Evolutionary conservation across 2,888 invertebrate species (phyloP).

Genomic region (Villa cingulata): DNA sequence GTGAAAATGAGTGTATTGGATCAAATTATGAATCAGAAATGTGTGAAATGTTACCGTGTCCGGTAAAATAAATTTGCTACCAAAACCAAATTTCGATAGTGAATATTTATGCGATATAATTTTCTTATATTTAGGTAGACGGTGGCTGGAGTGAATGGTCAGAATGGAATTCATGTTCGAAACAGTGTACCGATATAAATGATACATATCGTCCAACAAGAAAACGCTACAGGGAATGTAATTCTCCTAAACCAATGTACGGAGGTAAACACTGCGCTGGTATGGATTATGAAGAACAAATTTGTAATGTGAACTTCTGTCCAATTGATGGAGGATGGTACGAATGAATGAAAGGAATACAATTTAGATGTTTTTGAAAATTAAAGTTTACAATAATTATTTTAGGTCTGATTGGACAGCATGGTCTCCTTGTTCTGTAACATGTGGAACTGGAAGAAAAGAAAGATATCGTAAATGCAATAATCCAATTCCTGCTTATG

Average conservation of each 20-base stretch:
- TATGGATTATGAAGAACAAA: constrained; percentile 27
- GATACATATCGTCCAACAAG: constrained; percentile 24
- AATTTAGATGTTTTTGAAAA: background rate
- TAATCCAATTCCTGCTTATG: constrained; percentile 28
- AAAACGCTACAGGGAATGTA: constrained; percentile 32
- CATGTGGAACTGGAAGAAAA: constrained; percentile 29
- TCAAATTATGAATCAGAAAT: constrained; percentile 6
- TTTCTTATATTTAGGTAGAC: constrained; percentile 18
- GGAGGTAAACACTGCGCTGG: constrained; percentile 35
- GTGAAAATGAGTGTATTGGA: constrained; percentile 7
- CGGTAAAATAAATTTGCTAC: constrained; percentile 2
- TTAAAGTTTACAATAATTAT: background rate
- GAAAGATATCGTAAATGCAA: constrained; percentile 25
- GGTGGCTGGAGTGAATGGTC: constrained; percentile 36
- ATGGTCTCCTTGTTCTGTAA: constrained; percentile 29
- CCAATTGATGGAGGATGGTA: constrained; percentile 35
- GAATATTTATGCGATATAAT: background rate
- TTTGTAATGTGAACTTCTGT: constrained; percentile 33
- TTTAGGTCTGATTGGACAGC: constrained; percentile 29
- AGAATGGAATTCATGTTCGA: constrained; percentile 35
- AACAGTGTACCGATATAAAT: constrained; percentile 27
- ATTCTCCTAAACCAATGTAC: constrained; percentile 30
- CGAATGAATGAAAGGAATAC: background rate
- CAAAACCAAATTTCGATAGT: background rate
- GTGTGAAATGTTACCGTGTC: constrained; percentile 11